phyloP scores from a whole-genome alignment of 2,888 invertebrate species.

The Dryococelus australis region DNA sequence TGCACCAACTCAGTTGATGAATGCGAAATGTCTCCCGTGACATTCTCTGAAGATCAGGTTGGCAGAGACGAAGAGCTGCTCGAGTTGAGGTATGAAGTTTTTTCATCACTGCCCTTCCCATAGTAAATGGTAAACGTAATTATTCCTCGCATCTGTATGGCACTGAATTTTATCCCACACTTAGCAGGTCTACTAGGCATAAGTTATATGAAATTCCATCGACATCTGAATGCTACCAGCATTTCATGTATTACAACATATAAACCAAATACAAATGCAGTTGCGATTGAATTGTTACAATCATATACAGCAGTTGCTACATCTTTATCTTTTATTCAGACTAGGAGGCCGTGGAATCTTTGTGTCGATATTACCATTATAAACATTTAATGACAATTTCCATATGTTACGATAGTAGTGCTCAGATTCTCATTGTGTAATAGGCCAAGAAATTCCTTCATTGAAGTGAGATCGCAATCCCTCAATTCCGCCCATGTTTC shows the following conservation, averaged over 20 bases:
- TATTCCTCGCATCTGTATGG: background rate
- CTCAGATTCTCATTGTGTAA: background rate
- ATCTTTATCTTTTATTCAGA: background rate
- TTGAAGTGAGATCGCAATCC: background rate
- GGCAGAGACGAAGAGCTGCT: background rate
- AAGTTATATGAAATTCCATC: background rate
- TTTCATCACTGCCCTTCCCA: background rate
- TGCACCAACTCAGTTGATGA: too few species aligned
- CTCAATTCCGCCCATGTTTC: background rate
- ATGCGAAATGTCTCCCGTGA: too few species aligned
- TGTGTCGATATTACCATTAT: background rate
- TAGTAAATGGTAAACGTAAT: background rate
- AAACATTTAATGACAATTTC: background rate
- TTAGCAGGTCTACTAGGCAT: background rate
- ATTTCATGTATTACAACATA: background rate
- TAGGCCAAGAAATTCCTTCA: background rate
- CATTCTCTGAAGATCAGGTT: background rate
- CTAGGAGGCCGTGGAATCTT: background rate
- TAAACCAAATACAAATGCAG: background rate
- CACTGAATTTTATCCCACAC: background rate
- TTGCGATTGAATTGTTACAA: background rate
- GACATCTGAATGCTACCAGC: background rate
- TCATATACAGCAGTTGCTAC: background rate
- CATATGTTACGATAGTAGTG: background rate
- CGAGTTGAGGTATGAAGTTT: background rate